Evolutionary conservation across 2,797 vertebrate genomes (phyloP).

Genomic region (Silurus lanzhouensis): DNA sequence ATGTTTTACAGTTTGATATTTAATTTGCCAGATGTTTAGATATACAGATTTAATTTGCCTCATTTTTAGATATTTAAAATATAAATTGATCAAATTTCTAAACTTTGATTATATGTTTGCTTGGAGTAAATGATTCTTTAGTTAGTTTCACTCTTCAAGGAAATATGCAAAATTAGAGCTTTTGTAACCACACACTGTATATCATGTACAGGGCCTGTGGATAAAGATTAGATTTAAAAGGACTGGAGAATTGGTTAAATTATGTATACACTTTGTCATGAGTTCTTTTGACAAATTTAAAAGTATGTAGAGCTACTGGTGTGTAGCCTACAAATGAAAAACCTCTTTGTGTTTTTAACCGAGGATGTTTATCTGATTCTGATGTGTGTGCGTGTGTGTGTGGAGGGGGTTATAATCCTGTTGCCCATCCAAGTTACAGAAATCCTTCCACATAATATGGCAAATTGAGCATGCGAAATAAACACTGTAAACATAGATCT

Average conservation of each 20-base stretch:
- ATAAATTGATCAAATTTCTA: not conserved
- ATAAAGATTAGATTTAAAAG: not conserved
- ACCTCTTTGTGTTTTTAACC: not conserved
- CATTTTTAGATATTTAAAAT: not conserved
- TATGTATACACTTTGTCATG: not conserved
- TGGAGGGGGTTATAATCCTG: constrained; percentile 9
- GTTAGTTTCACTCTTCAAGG: not conserved
- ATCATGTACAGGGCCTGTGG: not conserved
- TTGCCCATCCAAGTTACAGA: constrained; percentile 28
- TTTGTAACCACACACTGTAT: not conserved
- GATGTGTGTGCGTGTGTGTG: constrained; percentile 4
- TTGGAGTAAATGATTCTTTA: not conserved
- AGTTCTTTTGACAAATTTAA: not conserved
- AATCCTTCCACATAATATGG: constrained; percentile 52
- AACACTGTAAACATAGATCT: constrained; percentile 32
- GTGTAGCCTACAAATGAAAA: not conserved
- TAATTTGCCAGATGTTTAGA: too few species aligned
- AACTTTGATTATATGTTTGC: not conserved
- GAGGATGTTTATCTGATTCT: not conserved
- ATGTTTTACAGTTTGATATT: not conserved
- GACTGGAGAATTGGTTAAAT: not conserved
- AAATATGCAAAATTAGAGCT: not conserved
- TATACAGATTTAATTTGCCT: not conserved
- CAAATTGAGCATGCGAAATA: constrained; percentile 41
- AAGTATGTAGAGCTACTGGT: not conserved